phyloP scores from a whole-genome alignment of 1,140 invertebrate genomes.

The Hyphantria cunea region DNA sequence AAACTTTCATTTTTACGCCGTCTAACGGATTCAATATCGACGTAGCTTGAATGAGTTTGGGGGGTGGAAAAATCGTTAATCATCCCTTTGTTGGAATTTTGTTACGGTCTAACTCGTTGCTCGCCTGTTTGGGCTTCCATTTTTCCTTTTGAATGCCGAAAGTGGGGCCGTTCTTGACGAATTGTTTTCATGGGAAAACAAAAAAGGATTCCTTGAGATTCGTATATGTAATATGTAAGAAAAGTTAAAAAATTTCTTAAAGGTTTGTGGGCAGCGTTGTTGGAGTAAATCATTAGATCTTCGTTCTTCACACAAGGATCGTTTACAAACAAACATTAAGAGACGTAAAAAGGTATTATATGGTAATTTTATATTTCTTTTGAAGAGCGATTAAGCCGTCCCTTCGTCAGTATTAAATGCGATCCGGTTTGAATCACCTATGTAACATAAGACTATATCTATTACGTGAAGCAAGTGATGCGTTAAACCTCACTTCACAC shows the following conservation, averaged over 20 bases:
- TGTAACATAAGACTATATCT: conserved; percentile 22
- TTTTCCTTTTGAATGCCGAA: conserved; percentile 70
- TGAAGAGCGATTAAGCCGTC: conserved; percentile 18
- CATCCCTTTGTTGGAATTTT: conserved; percentile 81
- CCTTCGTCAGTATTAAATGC: conserved; percentile 23
- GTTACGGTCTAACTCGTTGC: conserved; percentile 80
- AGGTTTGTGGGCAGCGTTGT: no score
- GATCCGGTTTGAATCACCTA: conserved; percentile 22
- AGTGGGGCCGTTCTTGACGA: conserved; percentile 72
- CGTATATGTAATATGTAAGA: conserved; percentile 27
- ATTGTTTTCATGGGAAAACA: conserved; percentile 75
- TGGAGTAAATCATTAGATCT: background rate
- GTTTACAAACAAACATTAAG: background rate
- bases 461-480: conserved; percentile 21
- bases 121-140: conserved; percentile 75
- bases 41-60: conserved; percentile 76
- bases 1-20: conserved; percentile 79
- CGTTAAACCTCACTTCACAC: conserved; percentile 27
- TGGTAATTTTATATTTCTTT: conserved; percentile 7
- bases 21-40: conserved; percentile 80
- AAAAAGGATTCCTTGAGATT: conserved; percentile 36
- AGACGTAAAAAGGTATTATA: background rate
- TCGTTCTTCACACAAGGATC: conserved; percentile 1
- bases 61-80: conserved; percentile 79
- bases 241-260: conserved; percentile 19